phyloP scores from a whole-genome alignment of 1,140 invertebrate species.

The Scaptomyza graminum region DNA sequence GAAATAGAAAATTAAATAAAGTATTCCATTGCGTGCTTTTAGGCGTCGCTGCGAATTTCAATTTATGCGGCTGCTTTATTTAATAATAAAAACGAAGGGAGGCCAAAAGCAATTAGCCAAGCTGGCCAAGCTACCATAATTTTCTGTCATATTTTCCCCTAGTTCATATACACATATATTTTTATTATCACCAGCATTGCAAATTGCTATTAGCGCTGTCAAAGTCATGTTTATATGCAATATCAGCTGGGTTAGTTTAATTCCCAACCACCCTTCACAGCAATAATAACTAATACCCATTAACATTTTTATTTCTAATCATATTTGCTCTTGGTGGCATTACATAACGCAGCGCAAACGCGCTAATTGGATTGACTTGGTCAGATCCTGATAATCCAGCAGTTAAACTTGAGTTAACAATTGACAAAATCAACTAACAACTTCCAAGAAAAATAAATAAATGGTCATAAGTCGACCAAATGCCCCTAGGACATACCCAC shows the following conservation, averaged over 20 bases:
- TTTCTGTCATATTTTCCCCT: slow-evolving; percentile 53
- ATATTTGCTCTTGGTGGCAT: slow-evolving; percentile 42
- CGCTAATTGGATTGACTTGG: slow-evolving; percentile 55
- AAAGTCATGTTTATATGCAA: slow-evolving; percentile 69
- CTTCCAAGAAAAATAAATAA: slow-evolving; percentile 3
- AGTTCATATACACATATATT: slow-evolving; percentile 15
- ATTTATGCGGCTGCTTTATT: slow-evolving; percentile 59
- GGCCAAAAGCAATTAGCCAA: slow-evolving; percentile 71
- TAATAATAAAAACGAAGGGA: slow-evolving; percentile 54
- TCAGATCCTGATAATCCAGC: slow-evolving; percentile 44
- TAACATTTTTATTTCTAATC: slow-evolving; percentile 72
- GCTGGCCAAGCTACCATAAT: slow-evolving; percentile 56
- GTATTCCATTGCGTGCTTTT: slow-evolving; percentile 52
- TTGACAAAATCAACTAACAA: slow-evolving; percentile 16
- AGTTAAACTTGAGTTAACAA: slow-evolving; percentile 60
- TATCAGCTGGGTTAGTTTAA: slow-evolving; percentile 14
- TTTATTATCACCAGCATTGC: slow-evolving; percentile 25
- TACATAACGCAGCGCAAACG: slow-evolving; percentile 38
- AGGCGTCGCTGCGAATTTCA: slow-evolving; percentile 44
- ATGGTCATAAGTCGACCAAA: slow-evolving; percentile 2
- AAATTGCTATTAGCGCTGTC: slow-evolving; percentile 75
- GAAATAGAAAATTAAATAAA: slow-evolving; percentile 48
- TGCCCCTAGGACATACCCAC: not conserved
- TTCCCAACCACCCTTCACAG: slow-evolving; percentile 3
- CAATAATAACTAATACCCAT: slow-evolving; percentile 45